Evolutionary conservation across 2,113 vertebrate genomes (phyloP).

Genomic region (Orcinus orca): DNA sequence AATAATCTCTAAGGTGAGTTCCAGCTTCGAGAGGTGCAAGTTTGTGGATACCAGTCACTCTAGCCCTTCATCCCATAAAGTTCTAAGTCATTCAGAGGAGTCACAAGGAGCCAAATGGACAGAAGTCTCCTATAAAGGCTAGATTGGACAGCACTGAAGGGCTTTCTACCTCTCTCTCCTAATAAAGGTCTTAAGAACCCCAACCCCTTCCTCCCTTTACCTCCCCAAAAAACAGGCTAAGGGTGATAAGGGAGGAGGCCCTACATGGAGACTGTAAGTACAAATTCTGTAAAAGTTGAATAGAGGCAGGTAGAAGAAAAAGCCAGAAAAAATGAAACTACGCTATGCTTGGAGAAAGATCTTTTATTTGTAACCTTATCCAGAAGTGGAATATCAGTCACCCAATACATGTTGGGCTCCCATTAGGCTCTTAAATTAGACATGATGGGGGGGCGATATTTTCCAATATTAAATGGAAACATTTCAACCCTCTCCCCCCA

Average conservation of each 20-base stretch:
- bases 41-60: background rate
- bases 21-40: background rate
- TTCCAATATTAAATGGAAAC: background rate
- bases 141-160: background rate
- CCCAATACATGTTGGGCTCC: background rate
- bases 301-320: background rate
- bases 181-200: background rate
- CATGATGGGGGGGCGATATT: background rate
- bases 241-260: background rate
- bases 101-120: background rate
- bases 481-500: background rate
- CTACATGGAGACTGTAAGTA: background rate
- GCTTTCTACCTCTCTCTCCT: background rate
- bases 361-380: background rate
- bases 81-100: background rate
- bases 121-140: background rate
- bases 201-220: rapidly evolving
- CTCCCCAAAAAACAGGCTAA: background rate
- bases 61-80: background rate
- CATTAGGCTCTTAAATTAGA: background rate
- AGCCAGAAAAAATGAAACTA: background rate
- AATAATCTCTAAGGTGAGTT: background rate
- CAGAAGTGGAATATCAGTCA: background rate
- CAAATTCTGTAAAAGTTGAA: background rate
- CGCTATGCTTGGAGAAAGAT: background rate